A percentile compares a stretch with the other conserved stretches of the same genome.
phyloP scores from a whole-genome alignment of 1,140 invertebrate species.

The Drosophila subobscura region DNA sequence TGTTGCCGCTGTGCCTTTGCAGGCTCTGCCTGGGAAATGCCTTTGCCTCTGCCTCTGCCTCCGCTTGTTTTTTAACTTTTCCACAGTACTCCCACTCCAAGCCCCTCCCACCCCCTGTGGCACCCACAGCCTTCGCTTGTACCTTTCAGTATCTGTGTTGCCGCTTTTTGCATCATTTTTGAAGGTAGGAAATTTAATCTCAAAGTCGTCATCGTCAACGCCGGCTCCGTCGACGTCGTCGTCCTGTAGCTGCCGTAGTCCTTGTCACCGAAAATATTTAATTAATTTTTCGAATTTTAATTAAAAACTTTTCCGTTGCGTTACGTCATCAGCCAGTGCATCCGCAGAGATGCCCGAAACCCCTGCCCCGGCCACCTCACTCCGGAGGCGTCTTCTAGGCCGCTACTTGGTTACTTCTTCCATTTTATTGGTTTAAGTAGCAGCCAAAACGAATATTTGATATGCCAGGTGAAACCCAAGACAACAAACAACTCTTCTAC shows the following conservation, averaged over 20 bases:
- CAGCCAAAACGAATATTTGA: conserved; percentile 39
- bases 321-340: conserved; percentile 62
- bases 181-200: conserved; percentile 78
- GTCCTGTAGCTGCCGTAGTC: conserved; percentile 16
- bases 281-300: conserved; percentile 82
- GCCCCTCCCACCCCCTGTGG: conserved; percentile 29
- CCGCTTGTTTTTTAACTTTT: conserved; percentile 44
- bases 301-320: conserved; percentile 77
- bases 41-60: conserved; percentile 21
- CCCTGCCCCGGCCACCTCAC: no score
- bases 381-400: conserved; percentile 22
- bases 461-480: conserved; percentile 46
- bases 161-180: conserved; percentile 74
- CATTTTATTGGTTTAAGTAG: conserved; percentile 70
- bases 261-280: conserved; percentile 77
- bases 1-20: conserved; percentile 62
- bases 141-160: conserved; percentile 10
- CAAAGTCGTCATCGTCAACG: conserved; percentile 77
- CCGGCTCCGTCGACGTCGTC: conserved; percentile 2
- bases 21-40: conserved; percentile 47
- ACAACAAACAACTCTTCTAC: conserved; percentile 35
- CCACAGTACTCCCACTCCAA: conserved; percentile 62
- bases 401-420: conserved; percentile 42
- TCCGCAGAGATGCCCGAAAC: conserved; percentile 20
- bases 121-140: conserved; percentile 25